A percentile compares a stretch with the other conserved stretches of the same genome.
phyloP scores from a whole-genome alignment of 1,140 invertebrate genomes.

The Mizuhopecten yessoensis region DNA sequence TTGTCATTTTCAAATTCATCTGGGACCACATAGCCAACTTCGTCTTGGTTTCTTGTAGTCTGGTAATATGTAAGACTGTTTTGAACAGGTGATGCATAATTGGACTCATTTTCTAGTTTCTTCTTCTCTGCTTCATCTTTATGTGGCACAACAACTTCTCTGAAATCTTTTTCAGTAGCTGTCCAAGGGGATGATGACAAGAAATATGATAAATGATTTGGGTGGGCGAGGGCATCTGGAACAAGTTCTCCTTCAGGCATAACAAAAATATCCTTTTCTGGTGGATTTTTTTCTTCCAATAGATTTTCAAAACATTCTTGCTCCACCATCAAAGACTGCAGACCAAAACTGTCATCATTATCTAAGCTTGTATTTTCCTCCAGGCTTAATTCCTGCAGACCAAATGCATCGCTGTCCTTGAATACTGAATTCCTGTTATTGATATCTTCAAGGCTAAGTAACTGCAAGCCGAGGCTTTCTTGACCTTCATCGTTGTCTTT shows the following conservation, averaged over 20 bases:
- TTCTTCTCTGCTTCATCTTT: background rate
- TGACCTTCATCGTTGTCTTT: background rate
- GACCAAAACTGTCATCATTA: constrained; percentile 38
- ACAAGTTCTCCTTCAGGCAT: background rate
- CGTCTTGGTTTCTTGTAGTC: background rate
- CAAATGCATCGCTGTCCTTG: background rate
- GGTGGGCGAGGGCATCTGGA: background rate
- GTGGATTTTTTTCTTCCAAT: background rate
- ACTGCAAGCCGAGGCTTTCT: background rate
- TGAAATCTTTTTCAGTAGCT: background rate
- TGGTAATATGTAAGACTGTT: background rate
- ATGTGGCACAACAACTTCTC: background rate
- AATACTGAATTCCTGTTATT: background rate
- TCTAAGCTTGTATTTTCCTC: background rate
- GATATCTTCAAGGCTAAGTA: background rate
- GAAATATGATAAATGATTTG: constrained; percentile 15
- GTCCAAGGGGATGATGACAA: background rate
- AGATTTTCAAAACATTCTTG: constrained; percentile 18
- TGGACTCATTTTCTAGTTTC: background rate
- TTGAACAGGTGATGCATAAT: constrained; percentile 2
- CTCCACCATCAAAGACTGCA: background rate
- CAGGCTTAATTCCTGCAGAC: background rate
- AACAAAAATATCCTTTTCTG: constrained; percentile 7
- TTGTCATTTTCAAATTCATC: background rate
- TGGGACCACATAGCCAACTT: background rate